Conservation (phyloP, 2,888 invertebrate genomes). For the Cyrtodaria siliqua region DNA sequence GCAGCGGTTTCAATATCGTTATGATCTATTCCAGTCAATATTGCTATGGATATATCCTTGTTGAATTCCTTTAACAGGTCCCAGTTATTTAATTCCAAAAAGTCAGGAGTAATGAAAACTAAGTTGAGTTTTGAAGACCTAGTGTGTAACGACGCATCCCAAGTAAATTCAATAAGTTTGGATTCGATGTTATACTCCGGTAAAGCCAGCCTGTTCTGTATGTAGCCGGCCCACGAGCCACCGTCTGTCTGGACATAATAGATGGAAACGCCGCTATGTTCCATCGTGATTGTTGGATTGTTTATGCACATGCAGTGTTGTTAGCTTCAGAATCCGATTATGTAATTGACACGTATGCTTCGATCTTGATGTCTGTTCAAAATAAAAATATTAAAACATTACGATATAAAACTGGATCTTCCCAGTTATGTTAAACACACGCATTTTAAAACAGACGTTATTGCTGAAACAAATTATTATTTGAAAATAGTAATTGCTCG, state of each 20-base stretch:
- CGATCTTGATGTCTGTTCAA: too few species aligned
- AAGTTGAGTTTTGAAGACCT: constrained; percentile 41
- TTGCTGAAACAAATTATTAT: too few species aligned
- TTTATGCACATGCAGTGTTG: too few species aligned
- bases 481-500: too few species aligned
- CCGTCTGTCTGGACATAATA: constrained; percentile 38
- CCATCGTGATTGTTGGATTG: too few species aligned
- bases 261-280: constrained; percentile 11
- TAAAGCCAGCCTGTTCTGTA: constrained; percentile 33
- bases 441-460: too few species aligned
- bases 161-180: constrained; percentile 25
- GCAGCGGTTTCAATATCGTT: constrained; percentile 30
- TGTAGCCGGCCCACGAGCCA: constrained; percentile 47
- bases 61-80: constrained; percentile 16
- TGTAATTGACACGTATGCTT: too few species aligned
- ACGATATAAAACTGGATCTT: too few species aligned
- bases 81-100: constrained; percentile 42
- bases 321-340: too few species aligned
- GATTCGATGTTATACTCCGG: constrained; percentile 43
- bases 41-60: constrained; percentile 21
- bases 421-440: too few species aligned
- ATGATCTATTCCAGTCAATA: constrained; percentile 47
- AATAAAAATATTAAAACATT: too few species aligned
- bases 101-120: constrained; percentile 55
- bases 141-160: not conserved